Base-by-base conservation (phyloP, 2,113 vertebrate species). In the Trachemys scripta region DNA sequence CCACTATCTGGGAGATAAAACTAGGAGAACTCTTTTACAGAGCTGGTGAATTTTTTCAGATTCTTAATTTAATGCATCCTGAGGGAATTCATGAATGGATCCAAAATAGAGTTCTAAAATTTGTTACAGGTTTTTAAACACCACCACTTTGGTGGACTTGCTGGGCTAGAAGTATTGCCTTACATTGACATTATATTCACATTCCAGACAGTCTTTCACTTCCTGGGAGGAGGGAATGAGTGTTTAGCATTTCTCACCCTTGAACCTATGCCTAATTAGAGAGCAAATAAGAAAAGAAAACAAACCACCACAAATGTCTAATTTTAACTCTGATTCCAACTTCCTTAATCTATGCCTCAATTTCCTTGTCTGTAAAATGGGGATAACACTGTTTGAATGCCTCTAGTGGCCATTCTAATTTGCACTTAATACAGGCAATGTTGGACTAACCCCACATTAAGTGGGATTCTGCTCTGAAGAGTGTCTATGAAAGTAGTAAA, bases 151-250 rank as follows among this genome's bases (percentile, higher is more conserved):
- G 69, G 79, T 92, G n/a, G 75, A 90, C 51, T 22, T 2, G 6
- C 10, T 82, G 27, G 82, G 94, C 27, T 82, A 90, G 69, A 96
- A 93, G 54, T 35, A 65, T 35, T 65, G 62, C 62, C 62, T 35
- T 35, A 65, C 5, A 29, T 29, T 29, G 57, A 10, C 27, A 59
- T 59, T 31, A n/a, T 82, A 57, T 90, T 97, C 87, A 90, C 59
- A 93, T 85, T 89, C 59, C 86, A 93, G 57, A 76, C 80, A 92
- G 90, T 85, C 0, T 2, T 53, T 85, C 0, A 0, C 51, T 96
- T 56, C 80, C 47, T 87, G 4, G n/a, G 50, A 85, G 22, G 56
- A 96, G 7, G 82, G 93, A 96, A 96, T 94, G 90, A 93, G 93
- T 80, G 85, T 2, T 8, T 47, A 90, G 82, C 59, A 80, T 93